Conservation (phyloP, 2,113 vertebrate genomes). For the Anhinga rufa region DNA sequence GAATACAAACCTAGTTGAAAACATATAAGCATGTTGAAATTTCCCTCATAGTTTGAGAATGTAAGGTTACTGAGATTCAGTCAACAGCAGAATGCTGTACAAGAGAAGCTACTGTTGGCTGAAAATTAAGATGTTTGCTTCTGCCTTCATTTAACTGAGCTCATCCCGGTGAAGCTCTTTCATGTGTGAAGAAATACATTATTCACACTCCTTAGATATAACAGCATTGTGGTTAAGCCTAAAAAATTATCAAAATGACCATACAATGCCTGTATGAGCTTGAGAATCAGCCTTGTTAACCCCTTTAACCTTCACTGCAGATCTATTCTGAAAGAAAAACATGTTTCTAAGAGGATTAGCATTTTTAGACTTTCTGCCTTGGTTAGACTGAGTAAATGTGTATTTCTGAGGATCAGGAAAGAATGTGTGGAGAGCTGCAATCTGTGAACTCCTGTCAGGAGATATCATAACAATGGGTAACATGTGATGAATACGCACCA, state of each 20-base stretch:
- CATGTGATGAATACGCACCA: background rate
- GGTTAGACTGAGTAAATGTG: background rate
- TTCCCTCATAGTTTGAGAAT: background rate
- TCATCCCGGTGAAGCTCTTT: constrained; percentile 15
- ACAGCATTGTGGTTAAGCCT: constrained; percentile 32
- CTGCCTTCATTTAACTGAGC: constrained; percentile 18
- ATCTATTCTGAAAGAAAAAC: constrained; percentile 19
- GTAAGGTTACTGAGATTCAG: background rate
- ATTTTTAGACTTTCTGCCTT: constrained; percentile 5
- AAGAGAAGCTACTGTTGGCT: background rate
- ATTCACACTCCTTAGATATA: constrained; percentile 33
- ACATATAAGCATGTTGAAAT: background rate
- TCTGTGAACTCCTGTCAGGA: background rate
- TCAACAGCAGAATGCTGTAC: background rate
- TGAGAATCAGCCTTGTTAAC: constrained; percentile 47
- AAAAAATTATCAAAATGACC: constrained; percentile 55
- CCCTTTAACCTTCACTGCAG: constrained; percentile 14
- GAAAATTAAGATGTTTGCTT: constrained; percentile 62
- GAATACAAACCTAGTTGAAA: background rate
- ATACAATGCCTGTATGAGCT: constrained; percentile 15
- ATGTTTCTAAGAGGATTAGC: constrained; percentile 13
- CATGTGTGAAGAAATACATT: constrained; percentile 65
- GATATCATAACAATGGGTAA: background rate
- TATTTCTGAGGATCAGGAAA: background rate
- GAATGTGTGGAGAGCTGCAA: background rate